Evolutionary conservation across 2,797 vertebrate genomes (phyloP), one percentile per base, ranked within the genome.

Genomic region (Sciaenops ocellatus): DNA sequence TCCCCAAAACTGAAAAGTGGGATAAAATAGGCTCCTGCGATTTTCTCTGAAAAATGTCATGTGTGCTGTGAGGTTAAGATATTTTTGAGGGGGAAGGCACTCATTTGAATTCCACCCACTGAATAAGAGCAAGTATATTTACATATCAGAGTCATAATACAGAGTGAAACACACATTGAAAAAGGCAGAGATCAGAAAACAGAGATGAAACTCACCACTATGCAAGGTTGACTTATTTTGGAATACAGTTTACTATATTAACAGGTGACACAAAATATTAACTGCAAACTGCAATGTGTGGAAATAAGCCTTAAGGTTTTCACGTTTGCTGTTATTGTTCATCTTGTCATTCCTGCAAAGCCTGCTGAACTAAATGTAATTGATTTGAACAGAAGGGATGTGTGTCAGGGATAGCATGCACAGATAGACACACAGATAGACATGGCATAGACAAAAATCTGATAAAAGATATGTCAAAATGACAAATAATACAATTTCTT

Each of bases 401-500:
- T 48, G 42, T 52, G 64, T 76, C 68, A 44, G 42, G 68, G 61
- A 71, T 41, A 67, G 79, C 12, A 74, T 3, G 22, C 50, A 51
- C 68, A 71, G 10, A 82, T 66, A 48, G 17, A 30, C 26, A 48
- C 5, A 70, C 34, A 46, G 17, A 46, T 42, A 78, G 6, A 84
- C 69, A 79, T 65, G 13, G 20, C 42, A 59, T 7, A 5, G 50
- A 59, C 46, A 59, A 16, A 52, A 67, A 86, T 83, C 69, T 74
- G 57, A 89, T 47, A 65, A 44, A 54, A 72, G 60, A 82, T 74
- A 51, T 79, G 79, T 89, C 87, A 87, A 67, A 89, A 89, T 83
- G 84, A 89, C 88, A 89, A 84, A 87, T 76, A 70, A 76, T 16
- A 66, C 44, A 65, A 76, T 80, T 87, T 84, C 50, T 78, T 89